phyloP scores from a whole-genome alignment of 2,113 vertebrate species.

The Noctilio leporinus region DNA sequence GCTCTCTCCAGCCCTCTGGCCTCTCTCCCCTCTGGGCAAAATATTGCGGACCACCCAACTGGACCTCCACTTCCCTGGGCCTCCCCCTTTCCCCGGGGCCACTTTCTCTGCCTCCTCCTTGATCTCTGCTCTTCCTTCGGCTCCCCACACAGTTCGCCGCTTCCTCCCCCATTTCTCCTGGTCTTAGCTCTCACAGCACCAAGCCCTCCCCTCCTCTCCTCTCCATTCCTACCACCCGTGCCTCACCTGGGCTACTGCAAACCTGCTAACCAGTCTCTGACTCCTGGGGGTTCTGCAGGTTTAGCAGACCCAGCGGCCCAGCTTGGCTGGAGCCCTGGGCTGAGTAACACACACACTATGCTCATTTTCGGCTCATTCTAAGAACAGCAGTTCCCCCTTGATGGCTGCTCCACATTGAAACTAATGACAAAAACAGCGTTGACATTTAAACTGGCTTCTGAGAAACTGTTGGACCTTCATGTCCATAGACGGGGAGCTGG shows the following conservation, averaged over 20 bases:
- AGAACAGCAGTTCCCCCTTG: neutral
- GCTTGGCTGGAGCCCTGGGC: neutral
- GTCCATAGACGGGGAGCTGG: neutral
- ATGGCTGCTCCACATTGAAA: neutral
- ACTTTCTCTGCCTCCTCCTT: neutral
- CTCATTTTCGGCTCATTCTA: neutral
- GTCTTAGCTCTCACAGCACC: neutral
- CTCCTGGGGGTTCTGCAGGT: too few species aligned
- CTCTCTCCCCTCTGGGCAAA: neutral
- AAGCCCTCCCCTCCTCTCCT: neutral
- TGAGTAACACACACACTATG: neutral
- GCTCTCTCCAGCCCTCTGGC: neutral
- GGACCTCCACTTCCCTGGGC: neutral
- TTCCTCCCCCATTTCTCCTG: neutral
- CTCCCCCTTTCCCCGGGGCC: neutral
- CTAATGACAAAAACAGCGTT: neutral
- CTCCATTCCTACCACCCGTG: neutral
- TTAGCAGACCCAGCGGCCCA: too few species aligned
- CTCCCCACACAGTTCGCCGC: neutral
- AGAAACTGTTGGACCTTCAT: neutral
- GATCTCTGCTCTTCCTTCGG: neutral
- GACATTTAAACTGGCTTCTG: neutral
- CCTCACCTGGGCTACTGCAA: neutral
- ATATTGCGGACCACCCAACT: neutral
- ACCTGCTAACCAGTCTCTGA: neutral